Evolutionary conservation across 2,113 vertebrate species (phyloP), one percentile per base, ranked within the genome.

Genomic region (Bolborhynchus lineola): DNA sequence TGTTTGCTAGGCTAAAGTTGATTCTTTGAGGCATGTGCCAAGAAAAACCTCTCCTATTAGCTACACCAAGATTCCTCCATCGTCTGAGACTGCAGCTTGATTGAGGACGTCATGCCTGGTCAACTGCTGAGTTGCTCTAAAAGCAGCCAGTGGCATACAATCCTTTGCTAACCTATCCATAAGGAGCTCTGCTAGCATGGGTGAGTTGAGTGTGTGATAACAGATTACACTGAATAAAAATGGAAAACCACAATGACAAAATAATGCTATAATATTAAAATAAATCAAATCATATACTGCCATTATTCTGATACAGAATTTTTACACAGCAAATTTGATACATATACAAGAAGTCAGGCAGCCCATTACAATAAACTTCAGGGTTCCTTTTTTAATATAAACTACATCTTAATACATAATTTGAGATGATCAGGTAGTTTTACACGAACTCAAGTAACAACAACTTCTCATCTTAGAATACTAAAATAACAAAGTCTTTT

Each of bases 281-380:
- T 97, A 97, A 98, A 97, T 97, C 96, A 96, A 97, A 96, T 93
- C 23, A 97, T 95, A 95, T 95, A 92, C 92, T 96, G 94, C 91
- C 92, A 90, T 98, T 97, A 98, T 98, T 98, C 98, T 98, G 98
- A 98, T 98, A 98, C 98, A 98, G 98, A 98, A 98, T 97, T 98
- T 97, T 98, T 97, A 96, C 95, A 97, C 95, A 97, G 97, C 91
- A 97, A 96, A 95, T 97, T 86, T 55, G 57, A 93, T 97, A 97
- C 68, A 97, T 90, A 67, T 97, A 97, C 97, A 96, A 88, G 95
- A 95, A 96, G 95, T 97, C 93, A 94, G 94, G 96, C 88, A 93
- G 97, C 75, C 83, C 80, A 92, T 95, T 95, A 95, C 80, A 96
- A 92, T 39, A 95, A 69, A 97, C 60, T 92, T 97, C 91, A 90